Evolutionary conservation across 2,113 vertebrate species (phyloP).

Genomic region (Rhynchomys soricoides): DNA sequence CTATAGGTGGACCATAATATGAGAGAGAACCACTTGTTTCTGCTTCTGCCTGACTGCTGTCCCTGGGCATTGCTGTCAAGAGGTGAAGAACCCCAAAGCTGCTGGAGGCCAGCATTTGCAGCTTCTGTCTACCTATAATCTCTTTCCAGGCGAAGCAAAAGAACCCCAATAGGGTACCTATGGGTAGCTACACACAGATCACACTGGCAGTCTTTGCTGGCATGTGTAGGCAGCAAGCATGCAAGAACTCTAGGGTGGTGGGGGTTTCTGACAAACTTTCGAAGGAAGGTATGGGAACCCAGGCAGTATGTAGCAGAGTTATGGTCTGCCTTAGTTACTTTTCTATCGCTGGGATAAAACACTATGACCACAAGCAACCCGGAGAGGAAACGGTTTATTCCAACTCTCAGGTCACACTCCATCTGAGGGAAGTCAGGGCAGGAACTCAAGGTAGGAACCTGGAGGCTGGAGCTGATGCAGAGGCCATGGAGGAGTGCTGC

Average conservation of each 20-base stretch:
- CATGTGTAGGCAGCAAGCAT: background rate
- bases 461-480: no score
- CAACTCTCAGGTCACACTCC: background rate
- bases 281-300: background rate
- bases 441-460: no score
- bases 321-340: background rate
- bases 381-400: background rate
- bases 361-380: background rate
- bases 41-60: background rate
- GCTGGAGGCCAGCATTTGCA: background rate
- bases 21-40: background rate
- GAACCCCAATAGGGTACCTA: no score
- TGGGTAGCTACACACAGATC: no score
- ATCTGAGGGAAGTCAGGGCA: background rate
- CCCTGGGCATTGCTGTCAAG: background rate
- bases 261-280: background rate
- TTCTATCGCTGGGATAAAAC: background rate
- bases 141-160: background rate
- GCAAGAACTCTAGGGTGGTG: background rate
- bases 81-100: background rate
- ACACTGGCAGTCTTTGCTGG: no score
- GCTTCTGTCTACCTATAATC: background rate
- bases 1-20: background rate
- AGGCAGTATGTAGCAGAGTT: background rate
- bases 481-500: background rate